A percentile compares a stretch with the other conserved stretches of the same genome.
phyloP scores from a whole-genome alignment of 2,888 invertebrate species.

The Rotaria macrura region DNA sequence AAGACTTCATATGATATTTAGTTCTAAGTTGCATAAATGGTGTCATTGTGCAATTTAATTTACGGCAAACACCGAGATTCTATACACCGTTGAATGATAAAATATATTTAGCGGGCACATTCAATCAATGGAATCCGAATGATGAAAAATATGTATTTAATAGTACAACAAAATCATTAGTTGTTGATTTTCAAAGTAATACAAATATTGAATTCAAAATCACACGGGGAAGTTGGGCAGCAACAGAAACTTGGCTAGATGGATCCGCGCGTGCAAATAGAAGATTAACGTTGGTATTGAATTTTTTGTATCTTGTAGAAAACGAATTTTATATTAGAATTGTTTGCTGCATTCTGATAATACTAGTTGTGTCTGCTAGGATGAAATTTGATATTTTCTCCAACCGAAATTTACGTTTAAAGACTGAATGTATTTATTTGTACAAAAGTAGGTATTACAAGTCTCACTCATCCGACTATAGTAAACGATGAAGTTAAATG shows the following conservation, averaged over 20 bases:
- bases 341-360: too few species aligned
- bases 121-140: conserved; percentile 27
- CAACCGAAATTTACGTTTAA: too few species aligned
- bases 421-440: too few species aligned
- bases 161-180: background rate
- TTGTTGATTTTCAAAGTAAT: background rate
- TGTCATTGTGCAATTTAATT: conserved; percentile 22
- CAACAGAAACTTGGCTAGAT: background rate
- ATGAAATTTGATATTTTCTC: too few species aligned
- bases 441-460: too few species aligned
- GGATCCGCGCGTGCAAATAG: conserved; percentile 5
- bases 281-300: background rate
- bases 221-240: conserved; percentile 27
- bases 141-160: conserved; percentile 9
- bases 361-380: too few species aligned
- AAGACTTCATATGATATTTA: background rate
- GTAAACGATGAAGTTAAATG: too few species aligned
- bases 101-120: conserved; percentile 25
- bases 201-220: conserved; percentile 26
- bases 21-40: background rate
- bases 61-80: conserved; percentile 21
- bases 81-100: conserved; percentile 32
- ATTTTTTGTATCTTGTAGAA: too few species aligned
- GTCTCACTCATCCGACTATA: too few species aligned
- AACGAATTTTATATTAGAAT: too few species aligned